Percentiles rank a stretch among this genome's conserved stretches.
These are phyloP conservation scores for Probaryconus sp. DNA, from an alignment of 1,140 invertebrate genomes.

Conservation along the genomic window DNA sequence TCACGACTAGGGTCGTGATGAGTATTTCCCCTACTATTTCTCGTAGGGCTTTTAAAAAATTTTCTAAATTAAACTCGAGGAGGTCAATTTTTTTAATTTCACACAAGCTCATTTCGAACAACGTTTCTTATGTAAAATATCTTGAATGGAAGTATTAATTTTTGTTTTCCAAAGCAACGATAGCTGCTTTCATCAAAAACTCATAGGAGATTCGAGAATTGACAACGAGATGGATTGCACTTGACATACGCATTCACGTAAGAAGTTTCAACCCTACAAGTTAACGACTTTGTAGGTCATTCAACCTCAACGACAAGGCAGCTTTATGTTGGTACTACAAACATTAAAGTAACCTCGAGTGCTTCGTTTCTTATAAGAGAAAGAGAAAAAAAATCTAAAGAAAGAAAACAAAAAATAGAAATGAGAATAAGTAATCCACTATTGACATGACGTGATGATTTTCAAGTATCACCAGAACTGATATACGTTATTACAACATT, in stretches of 20 bases:
- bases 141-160: neutral
- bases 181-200: neutral
- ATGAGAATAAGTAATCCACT: slow-evolving; percentile 13
- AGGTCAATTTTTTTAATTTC: too few species aligned
- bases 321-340: slow-evolving; percentile 34
- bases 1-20: too few species aligned
- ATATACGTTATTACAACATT: slow-evolving; percentile 13
- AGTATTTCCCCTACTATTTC: too few species aligned
- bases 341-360: slow-evolving; percentile 33
- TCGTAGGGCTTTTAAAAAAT: too few species aligned
- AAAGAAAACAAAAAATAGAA: slow-evolving; percentile 11
- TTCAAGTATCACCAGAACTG: slow-evolving; percentile 15
- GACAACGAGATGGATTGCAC: slow-evolving; percentile 37
- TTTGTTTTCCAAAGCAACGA: neutral
- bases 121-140: too few species aligned
- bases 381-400: neutral
- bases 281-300: slow-evolving; percentile 52
- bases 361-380: slow-evolving; percentile 13
- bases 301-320: slow-evolving; percentile 48
- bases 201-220: slow-evolving; percentile 17
- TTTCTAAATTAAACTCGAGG: too few species aligned
- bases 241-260: slow-evolving; percentile 30
- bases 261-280: slow-evolving; percentile 11
- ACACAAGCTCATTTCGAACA: too few species aligned
- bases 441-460: slow-evolving; percentile 13